Conservation (phyloP, 2,113 vertebrate genomes). For the Dendropsophus ebraccatus region DNA sequence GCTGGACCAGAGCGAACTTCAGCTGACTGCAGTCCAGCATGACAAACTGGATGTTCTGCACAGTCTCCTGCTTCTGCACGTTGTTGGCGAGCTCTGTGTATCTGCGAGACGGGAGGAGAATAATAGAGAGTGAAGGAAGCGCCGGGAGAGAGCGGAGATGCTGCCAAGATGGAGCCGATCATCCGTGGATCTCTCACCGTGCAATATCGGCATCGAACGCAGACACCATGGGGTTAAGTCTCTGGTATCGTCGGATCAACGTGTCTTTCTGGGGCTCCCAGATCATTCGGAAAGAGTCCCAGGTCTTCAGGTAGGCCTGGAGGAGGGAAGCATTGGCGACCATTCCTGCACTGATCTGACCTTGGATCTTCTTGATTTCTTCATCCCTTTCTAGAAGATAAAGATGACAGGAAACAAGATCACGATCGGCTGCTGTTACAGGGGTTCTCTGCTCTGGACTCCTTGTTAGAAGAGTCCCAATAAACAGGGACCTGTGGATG, state of each 20-base stretch:
- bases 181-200: no score
- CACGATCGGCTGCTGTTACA: no score
- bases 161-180: no score
- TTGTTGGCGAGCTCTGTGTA: conserved; percentile 83
- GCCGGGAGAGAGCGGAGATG: no score
- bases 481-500: no score
- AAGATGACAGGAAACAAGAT: no score
- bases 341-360: conserved; percentile 78
- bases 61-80: conserved; percentile 81
- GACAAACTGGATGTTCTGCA: conserved; percentile 78
- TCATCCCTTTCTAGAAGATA: conserved; percentile 77
- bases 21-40: conserved; percentile 78
- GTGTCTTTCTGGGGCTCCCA: conserved; percentile 88
- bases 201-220: conserved; percentile 85
- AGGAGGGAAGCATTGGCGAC: conserved; percentile 72
- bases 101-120: conserved; percentile 61
- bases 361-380: conserved; percentile 83
- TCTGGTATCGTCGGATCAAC: conserved; percentile 82
- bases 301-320: conserved; percentile 82
- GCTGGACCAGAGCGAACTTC: conserved; percentile 76
- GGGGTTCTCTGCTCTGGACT: no score
- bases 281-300: conserved; percentile 85
- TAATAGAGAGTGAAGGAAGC: background rate
- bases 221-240: conserved; percentile 79
- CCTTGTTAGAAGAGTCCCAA: no score